Conservation (phyloP, 2,797 vertebrate genomes). For the Cyprinella venusta region DNA sequence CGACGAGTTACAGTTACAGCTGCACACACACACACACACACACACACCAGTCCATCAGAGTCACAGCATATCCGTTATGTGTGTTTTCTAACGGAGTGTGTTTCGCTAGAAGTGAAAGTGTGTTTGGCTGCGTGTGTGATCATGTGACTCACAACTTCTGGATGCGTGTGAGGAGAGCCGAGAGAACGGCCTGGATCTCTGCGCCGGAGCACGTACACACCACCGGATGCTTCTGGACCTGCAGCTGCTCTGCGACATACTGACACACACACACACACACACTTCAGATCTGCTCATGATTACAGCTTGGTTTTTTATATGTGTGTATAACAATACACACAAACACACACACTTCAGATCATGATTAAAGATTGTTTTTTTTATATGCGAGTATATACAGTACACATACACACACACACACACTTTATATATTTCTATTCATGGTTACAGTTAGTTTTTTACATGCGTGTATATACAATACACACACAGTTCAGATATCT, state of each 20-base stretch:
- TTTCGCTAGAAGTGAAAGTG: neutral
- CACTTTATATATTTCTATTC: too few species aligned
- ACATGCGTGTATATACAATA: neutral
- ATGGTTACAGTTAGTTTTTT: too few species aligned
- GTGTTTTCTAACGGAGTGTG: neutral
- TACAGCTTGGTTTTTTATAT: too few species aligned
- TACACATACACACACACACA: slow-evolving; percentile 48
- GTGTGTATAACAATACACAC: too few species aligned
- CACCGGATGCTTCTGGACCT: slow-evolving; percentile 90
- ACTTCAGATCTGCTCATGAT: too few species aligned
- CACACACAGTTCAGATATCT: neutral
- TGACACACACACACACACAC: slow-evolving; percentile 64
- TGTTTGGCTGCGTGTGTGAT: neutral
- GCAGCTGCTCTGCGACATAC: slow-evolving; percentile 93
- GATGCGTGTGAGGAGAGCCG: slow-evolving; percentile 91
- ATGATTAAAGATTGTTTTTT: too few species aligned
- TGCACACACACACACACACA: slow-evolving; percentile 65
- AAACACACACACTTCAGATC: too few species aligned
- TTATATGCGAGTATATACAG: too few species aligned
- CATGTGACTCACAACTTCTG: slow-evolving; percentile 92
- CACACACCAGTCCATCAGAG: neutral
- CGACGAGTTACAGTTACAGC: slow-evolving; percentile 97
- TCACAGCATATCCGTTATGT: fast-evolving
- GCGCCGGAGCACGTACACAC: slow-evolving; percentile 92
- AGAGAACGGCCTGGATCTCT: slow-evolving; percentile 94